These are phyloP conservation scores for Penaeus monodon DNA, from an alignment of 2,888 invertebrate genomes.

Conservation along the genomic window DNA sequence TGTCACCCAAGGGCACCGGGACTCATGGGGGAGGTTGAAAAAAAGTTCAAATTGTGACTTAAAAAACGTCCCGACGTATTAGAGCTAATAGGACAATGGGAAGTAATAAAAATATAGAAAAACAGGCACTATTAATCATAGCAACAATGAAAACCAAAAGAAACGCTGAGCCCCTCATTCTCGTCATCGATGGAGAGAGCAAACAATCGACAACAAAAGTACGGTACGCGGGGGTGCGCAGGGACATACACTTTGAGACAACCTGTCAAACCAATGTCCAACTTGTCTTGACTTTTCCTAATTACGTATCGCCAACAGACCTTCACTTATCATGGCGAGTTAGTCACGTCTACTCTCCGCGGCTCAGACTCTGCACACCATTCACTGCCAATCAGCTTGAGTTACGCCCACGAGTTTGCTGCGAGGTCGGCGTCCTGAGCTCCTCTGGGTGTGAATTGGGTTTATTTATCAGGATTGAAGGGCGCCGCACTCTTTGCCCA, in stretches of 20 bases:
- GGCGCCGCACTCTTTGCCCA: too few species aligned
- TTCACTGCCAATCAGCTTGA: constrained; percentile 38
- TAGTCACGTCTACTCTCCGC: constrained; percentile 45
- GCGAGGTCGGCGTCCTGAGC: too few species aligned
- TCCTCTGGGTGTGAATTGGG: too few species aligned
- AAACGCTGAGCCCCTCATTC: background rate
- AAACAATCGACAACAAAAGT: constrained; percentile 27
- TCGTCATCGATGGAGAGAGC: background rate
- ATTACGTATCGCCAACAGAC: constrained; percentile 55
- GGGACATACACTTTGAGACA: constrained; percentile 34
- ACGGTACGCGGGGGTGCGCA: constrained; percentile 12
- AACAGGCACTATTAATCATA: background rate
- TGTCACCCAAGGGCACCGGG: too few species aligned
- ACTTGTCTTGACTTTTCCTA: constrained; percentile 56
- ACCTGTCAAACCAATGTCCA: constrained; percentile 55
- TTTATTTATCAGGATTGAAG: too few species aligned
- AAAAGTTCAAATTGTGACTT: too few species aligned
- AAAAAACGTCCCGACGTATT: too few species aligned
- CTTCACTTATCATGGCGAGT: constrained; percentile 47
- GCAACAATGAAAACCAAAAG: background rate
- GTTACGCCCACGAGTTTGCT: background rate
- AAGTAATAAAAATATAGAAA: too few species aligned
- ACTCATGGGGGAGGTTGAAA: too few species aligned
- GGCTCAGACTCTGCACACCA: too few species aligned
- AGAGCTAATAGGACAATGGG: too few species aligned